Base-by-base conservation (phyloP, 1,140 invertebrate genomes). In the Hylyphantes graminicola region DNA sequence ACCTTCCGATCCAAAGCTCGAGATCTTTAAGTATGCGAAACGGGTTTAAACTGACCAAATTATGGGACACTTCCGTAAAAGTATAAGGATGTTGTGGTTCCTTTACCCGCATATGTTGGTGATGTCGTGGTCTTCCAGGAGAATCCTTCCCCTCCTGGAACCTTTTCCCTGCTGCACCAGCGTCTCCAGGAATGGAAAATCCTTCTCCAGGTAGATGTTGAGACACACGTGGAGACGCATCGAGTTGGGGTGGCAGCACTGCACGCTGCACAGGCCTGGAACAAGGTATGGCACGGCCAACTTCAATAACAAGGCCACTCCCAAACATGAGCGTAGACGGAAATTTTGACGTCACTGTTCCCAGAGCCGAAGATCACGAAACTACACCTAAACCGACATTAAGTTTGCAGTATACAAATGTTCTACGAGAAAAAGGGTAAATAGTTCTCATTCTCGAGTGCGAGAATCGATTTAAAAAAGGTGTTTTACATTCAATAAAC, bases 181-280 rank as follows among this genome's bases (percentile, higher is more conserved):
- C 8, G 77, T 68, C 55, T 79, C 77, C 8, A 79, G 21, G 10
- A 68, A 19, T n/a, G 77, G 77, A 7, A 68, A 68, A 57, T 79
- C 77, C 59, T 63, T 79, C 53, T 79, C 77, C 54, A 79, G 48
- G 15, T 79, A 79, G 57, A 79, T 79, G 35, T 79, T 79, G 6
- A 79, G 21, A 2, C 77, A 79, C 8, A 79, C 50, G 13, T 79
- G 77, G 0, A 79, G 21, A 15, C 19, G 53, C n/a, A 57, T 67
- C 0, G 77, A 79, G 6, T 17, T 51, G 0, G 73, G 73, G 17
- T 76, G 73, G 48, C 73, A 76, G 11, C 35, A 13, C 50, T 76
- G 13, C 2, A 63, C 57, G 1, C 12, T 6, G 6, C 12, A 61
- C 2, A 12, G 1, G 17, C 17, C 57, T 17, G 12, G 3, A 15